Evolutionary conservation across 1,140 invertebrate genomes (phyloP).

Genomic region (Lasioglossum baleicum): DNA sequence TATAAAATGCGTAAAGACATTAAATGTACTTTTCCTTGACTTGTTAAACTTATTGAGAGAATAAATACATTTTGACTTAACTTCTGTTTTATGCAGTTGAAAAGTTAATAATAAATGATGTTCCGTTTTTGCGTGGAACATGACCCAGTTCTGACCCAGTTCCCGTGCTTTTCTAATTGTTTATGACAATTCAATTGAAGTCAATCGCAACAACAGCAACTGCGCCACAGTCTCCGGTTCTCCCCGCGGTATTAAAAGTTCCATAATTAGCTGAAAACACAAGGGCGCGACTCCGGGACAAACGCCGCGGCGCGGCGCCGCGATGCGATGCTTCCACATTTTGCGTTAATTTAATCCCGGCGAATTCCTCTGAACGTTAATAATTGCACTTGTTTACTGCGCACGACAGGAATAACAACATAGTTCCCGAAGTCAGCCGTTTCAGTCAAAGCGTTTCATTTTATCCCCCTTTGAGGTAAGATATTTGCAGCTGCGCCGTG

Average conservation of each 20-base stretch:
- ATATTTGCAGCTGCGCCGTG: not conserved
- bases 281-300: not conserved
- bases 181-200: not conserved
- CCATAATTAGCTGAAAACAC: not conserved
- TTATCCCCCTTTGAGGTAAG: conserved; percentile 19
- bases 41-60: too few species aligned
- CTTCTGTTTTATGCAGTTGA: too few species aligned
- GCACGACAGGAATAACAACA: conserved; percentile 3
- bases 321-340: not conserved
- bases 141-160: not conserved
- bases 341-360: conserved; percentile 2
- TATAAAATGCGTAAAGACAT: too few species aligned
- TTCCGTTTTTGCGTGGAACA: not conserved
- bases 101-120: not conserved
- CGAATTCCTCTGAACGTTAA: conserved; percentile 8
- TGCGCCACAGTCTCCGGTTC: not conserved
- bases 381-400: conserved; percentile 18
- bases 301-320: not conserved
- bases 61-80: too few species aligned
- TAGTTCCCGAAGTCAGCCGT: conserved; percentile 9
- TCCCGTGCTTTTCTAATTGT: not conserved
- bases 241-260: not conserved
- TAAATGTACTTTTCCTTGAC: too few species aligned
- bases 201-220: not conserved
- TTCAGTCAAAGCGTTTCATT: conserved; percentile 6